A percentile compares a stretch with the other conserved stretches of the same genome.
Conservation (phyloP, 2,113 vertebrate genomes). For the Gavialis gangeticus region DNA sequence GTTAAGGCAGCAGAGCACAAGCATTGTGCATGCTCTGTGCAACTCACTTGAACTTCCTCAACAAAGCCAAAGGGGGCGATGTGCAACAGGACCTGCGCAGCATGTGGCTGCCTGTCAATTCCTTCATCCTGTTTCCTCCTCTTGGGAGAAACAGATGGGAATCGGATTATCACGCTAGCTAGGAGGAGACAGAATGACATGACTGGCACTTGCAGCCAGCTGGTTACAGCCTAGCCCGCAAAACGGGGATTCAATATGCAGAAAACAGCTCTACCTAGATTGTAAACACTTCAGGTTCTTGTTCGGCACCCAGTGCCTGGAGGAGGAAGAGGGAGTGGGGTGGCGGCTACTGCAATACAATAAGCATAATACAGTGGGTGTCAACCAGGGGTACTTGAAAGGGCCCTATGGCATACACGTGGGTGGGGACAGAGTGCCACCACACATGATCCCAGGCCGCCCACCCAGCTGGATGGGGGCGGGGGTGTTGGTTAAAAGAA, state of each 20-base stretch:
- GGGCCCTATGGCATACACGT: no score
- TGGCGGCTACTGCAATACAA: no score
- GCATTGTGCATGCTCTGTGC: not conserved
- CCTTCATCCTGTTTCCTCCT: not conserved
- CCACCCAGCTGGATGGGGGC: no score
- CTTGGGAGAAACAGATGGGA: slow-evolving; percentile 26
- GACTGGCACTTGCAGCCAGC: not conserved
- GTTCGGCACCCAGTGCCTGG: no score
- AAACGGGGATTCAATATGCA: not conserved
- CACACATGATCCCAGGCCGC: no score
- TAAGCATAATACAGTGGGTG: no score
- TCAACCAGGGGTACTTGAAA: no score
- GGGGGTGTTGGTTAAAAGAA: no score
- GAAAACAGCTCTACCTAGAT: not conserved
- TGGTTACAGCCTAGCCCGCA: slow-evolving; percentile 30
- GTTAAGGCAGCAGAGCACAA: slow-evolving; percentile 9
- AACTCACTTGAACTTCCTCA: not conserved
- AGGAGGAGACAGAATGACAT: not conserved
- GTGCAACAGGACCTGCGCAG: not conserved
- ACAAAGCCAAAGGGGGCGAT: slow-evolving; percentile 19
- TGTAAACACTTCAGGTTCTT: not conserved
- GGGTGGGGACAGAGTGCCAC: no score
- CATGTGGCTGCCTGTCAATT: not conserved
- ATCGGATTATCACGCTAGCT: not conserved
- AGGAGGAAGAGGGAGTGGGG: no score